phyloP scores from a whole-genome alignment of 2,113 vertebrate genomes.

The Otocyon megalotis region DNA sequence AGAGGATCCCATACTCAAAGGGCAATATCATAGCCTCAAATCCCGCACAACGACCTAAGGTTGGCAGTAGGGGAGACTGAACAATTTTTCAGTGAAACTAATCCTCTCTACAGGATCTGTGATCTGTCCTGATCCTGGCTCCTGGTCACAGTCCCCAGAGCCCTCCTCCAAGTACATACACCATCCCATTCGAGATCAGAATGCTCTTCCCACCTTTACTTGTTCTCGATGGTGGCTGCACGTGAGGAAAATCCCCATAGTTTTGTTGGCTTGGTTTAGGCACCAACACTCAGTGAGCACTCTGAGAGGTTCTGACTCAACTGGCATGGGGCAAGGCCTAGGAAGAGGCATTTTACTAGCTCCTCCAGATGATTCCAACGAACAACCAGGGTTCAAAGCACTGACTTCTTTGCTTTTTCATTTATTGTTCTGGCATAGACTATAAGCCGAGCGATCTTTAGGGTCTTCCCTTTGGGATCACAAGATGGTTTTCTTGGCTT shows the following conservation, averaged over 20 bases:
- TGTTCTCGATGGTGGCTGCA: neutral
- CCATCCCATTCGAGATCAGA: neutral
- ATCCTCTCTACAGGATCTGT: neutral
- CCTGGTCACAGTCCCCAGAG: neutral
- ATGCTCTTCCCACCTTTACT: neutral
- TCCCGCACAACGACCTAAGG: neutral
- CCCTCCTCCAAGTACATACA: neutral
- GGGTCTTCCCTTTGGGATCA: conserved; percentile 9
- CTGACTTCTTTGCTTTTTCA: neutral
- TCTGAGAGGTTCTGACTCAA: neutral
- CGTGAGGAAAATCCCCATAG: neutral
- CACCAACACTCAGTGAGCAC: neutral
- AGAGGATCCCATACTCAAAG: neutral
- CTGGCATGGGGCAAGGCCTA: neutral
- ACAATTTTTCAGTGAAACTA: neutral
- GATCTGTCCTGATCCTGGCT: neutral
- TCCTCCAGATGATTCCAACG: neutral
- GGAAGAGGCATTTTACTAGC: neutral
- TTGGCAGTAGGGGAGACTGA: neutral
- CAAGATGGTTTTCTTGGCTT: conserved; percentile 43
- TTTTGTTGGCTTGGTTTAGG: neutral
- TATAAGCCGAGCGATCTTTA: neutral
- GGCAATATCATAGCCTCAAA: neutral
- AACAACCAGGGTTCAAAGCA: neutral
- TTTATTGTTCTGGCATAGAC: conserved; percentile 14